A percentile compares a stretch with the other conserved stretches of the same genome.
Evolutionary conservation across 2,113 vertebrate species (phyloP).

Genomic region (Oncorhynchus tshawytscha): DNA sequence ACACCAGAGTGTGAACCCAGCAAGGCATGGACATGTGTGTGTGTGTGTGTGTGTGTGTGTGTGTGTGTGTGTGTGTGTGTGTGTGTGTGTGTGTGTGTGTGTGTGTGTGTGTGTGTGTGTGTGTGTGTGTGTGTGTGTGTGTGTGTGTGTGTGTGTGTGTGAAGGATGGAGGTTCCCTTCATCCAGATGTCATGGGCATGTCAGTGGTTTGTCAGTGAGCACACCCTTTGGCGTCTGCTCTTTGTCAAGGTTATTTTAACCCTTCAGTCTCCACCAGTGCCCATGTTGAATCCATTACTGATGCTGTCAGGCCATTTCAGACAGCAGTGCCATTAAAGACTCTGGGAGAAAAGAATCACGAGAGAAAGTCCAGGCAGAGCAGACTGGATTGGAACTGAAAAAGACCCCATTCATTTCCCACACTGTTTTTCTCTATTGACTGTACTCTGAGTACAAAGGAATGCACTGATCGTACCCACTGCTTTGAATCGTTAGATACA

Average conservation of each 20-base stretch:
- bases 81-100: too few species aligned
- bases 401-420: not conserved
- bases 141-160: not conserved
- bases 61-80: too few species aligned
- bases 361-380: not conserved
- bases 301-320: not conserved
- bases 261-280: not conserved
- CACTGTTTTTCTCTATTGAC: not conserved
- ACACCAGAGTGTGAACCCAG: too few species aligned
- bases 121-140: too few species aligned
- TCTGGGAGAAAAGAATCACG: not conserved
- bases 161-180: not conserved
- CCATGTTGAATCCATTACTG: slow-evolving; percentile 1
- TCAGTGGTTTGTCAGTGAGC: not conserved
- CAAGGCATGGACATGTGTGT: too few species aligned
- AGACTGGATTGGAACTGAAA: not conserved
- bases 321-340: not conserved
- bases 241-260: slow-evolving; percentile 14
- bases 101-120: too few species aligned
- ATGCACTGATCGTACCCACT: not conserved
- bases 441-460: not conserved
- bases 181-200: not conserved
- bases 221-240: not conserved
- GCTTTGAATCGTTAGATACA: not conserved
- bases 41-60: too few species aligned